Percentiles rank a stretch among this genome's conserved stretches.
Evolutionary conservation across 2,888 invertebrate genomes (phyloP).

Genomic region (Agapetus fuscipes): DNA sequence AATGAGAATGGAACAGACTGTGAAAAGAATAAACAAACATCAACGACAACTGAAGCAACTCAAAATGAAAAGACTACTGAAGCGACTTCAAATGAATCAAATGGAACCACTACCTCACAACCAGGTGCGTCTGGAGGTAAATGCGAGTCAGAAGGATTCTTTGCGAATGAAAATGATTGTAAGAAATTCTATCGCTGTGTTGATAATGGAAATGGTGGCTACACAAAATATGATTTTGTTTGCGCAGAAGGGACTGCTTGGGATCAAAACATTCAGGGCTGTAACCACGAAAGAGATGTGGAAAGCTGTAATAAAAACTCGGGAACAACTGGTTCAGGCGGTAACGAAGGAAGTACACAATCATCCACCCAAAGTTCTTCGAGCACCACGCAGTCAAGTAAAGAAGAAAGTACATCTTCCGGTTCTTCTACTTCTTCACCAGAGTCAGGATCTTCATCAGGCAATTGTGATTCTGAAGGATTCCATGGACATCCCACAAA

Average conservation of each 20-base stretch:
- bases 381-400: conserved; percentile 2
- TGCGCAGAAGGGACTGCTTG: conserved; percentile 63
- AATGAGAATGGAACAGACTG: conserved; percentile 19
- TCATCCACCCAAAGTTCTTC: background rate
- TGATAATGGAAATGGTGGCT: conserved; percentile 47
- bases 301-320: conserved; percentile 8
- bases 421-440: conserved; percentile 21
- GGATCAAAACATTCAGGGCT: conserved; percentile 40
- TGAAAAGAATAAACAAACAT: conserved; percentile 13
- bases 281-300: conserved; percentile 37
- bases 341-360: too few species aligned
- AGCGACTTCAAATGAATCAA: conserved; percentile 11
- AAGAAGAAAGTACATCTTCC: background rate
- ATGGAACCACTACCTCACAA: conserved; percentile 19
- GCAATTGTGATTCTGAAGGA: conserved; percentile 51
- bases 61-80: conserved; percentile 24
- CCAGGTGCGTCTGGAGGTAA: conserved; percentile 21
- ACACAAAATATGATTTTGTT: conserved; percentile 56
- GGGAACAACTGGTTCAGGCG: too few species aligned
- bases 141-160: conserved; percentile 49
- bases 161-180: conserved; percentile 57
- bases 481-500: conserved; percentile 57
- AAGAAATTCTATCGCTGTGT: conserved; percentile 72
- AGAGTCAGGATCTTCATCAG: conserved; percentile 18
- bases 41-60: conserved; percentile 25